These are phyloP conservation scores for Sardina pilchardus DNA, from an alignment of 2,113 vertebrate genomes.

Conservation along the genomic window DNA sequence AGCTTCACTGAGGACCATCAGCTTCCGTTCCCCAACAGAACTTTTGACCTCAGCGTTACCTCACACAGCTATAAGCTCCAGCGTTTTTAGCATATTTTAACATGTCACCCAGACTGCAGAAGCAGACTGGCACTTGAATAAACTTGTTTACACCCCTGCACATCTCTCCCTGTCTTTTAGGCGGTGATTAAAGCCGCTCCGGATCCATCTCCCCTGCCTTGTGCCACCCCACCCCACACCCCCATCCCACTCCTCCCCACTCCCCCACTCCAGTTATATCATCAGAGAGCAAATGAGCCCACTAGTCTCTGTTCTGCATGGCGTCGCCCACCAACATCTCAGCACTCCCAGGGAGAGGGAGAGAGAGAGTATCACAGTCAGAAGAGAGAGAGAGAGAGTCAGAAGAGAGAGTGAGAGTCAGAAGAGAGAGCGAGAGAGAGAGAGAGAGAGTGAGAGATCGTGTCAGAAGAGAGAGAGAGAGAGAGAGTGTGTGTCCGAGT, in stretches of 20 bases:
- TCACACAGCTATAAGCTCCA: too few relatives aligned
- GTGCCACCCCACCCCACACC: background rate
- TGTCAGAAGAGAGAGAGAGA: too few relatives aligned
- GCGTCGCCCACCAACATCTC: background rate
- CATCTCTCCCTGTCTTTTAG: background rate
- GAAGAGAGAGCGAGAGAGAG: background rate
- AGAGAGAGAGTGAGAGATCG: background rate
- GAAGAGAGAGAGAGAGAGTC: background rate
- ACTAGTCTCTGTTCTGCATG: background rate
- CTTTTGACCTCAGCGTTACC: too few relatives aligned
- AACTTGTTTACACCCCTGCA: background rate
- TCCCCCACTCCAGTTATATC: background rate
- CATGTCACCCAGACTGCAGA: too few relatives aligned
- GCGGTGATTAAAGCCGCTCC: background rate
- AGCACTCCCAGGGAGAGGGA: background rate
- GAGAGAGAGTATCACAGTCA: background rate
- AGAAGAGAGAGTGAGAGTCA: background rate
- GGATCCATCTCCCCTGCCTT: background rate
- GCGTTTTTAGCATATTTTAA: too few relatives aligned
- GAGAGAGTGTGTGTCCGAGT: background rate
- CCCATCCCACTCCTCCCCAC: background rate
- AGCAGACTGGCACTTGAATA: background rate
- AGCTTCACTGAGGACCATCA: too few relatives aligned
- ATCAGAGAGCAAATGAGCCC: background rate
- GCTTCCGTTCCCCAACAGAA: too few relatives aligned